Base-by-base conservation (phyloP, 2,113 vertebrate species). In the Ranitomeya imitator region DNA sequence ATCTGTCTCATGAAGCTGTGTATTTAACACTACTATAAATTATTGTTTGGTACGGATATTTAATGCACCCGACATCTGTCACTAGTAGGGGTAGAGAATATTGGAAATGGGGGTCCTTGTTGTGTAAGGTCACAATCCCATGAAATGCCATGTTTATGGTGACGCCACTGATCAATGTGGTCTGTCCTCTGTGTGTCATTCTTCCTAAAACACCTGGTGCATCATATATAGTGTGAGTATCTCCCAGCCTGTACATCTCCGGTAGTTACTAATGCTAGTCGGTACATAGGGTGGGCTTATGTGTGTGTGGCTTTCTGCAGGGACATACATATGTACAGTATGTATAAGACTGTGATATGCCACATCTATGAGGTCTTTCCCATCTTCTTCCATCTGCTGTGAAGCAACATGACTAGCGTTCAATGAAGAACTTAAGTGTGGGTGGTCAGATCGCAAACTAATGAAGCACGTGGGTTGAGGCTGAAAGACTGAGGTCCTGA, bases 291-390 rank as follows among this genome's bases (percentile, higher is more conserved):
- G 8, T 18, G 78, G 78, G 0, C 54, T 19, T 16, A 23, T 10
- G 1, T 81, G 37, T 57, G 2, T n/a, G 0, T 82, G 4, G n/a
- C 14, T 51, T 5, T 51, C 9, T 65, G 54, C 5, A 18, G 11
- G 5, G 19, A 69, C 69, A 84, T 71, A 69, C 71, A 84, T 84
- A 67, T 84, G 67, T 84, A 84, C 54, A 84, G 71, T 84, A 65
- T 83, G 51, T n/a, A 69, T 21, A 65, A 83, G 19, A 65, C 13
- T 83, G 55, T 2, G 19, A 54, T 37, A 26, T 16, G 3, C 74
- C 14, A 12, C 80, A 52, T 52, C 7, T n/a, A 19, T 23, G 7
- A 37, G 15, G 26, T 73, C 69, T 37, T 73, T 14, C 31, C 23
- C 69, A 2, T 23, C 67, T 14, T 10, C 2, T 67, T 11, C 8